phyloP scores from a whole-genome alignment of 2,797 vertebrate species.

The Gymnodraco acuticeps region DNA sequence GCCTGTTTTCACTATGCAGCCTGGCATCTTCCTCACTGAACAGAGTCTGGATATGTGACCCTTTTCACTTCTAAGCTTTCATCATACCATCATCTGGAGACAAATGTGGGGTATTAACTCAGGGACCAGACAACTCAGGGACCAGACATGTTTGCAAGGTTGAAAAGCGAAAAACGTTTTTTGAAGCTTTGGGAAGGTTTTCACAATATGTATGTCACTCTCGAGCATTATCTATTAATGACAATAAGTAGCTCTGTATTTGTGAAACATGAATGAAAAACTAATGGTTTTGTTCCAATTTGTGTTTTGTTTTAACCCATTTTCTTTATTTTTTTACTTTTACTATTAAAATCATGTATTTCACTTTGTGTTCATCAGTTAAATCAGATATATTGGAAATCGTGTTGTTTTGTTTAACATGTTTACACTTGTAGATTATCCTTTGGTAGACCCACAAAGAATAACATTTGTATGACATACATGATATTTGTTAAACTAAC shows the following conservation, averaged over 20 bases:
- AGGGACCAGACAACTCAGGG: neutral
- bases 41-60: neutral
- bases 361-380: neutral
- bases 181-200: neutral
- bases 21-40: conserved; percentile 13
- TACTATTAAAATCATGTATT: neutral
- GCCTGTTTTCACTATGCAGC: conserved; percentile 6
- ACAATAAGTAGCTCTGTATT: no score
- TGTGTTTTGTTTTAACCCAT: neutral
- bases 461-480: neutral
- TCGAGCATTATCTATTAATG: neutral
- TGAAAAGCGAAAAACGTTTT: neutral
- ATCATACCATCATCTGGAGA: conserved; percentile 11
- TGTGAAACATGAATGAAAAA: no score
- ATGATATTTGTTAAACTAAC: neutral
- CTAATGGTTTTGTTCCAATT: neutral
- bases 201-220: neutral
- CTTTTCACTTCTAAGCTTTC: neutral
- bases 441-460: neutral
- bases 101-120: neutral
- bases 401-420: no score
- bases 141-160: neutral
- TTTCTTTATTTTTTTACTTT: no score
- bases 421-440: neutral
- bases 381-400: neutral